Evolutionary conservation across 2,797 vertebrate species (phyloP).

Genomic region (Poeciliopsis paucimaculata): DNA sequence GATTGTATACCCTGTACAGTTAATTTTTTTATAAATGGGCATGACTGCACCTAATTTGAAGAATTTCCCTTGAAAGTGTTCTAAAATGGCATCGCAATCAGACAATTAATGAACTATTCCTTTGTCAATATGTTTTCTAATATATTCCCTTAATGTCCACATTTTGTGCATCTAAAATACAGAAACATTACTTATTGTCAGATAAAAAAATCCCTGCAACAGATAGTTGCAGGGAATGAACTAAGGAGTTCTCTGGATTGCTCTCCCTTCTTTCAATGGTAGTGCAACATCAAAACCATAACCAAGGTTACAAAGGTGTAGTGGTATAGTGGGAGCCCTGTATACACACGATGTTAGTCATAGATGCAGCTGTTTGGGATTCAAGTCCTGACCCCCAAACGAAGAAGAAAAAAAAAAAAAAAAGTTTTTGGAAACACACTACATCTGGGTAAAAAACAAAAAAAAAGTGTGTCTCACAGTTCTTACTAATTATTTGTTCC

Average conservation of each 20-base stretch:
- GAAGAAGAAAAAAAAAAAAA: background rate
- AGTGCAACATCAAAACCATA: background rate
- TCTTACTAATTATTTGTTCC: background rate
- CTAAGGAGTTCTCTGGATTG: background rate
- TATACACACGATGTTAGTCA: too few relatives aligned
- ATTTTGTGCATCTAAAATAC: background rate
- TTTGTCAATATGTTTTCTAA: background rate
- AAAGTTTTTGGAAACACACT: background rate
- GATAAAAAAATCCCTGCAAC: background rate
- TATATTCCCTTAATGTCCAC: background rate
- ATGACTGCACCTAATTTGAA: background rate
- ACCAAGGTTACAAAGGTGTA: background rate
- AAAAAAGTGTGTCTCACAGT: background rate
- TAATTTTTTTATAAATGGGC: background rate
- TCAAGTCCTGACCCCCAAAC: too few relatives aligned
- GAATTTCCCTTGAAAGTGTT: background rate
- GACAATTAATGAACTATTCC: background rate
- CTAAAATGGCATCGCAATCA: background rate
- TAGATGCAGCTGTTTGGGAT: too few relatives aligned
- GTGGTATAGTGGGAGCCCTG: background rate
- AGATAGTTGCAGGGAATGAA: background rate
- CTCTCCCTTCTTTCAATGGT: background rate
- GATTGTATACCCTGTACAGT: background rate
- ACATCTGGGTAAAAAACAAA: background rate
- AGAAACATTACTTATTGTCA: background rate